A percentile compares a stretch with the other conserved stretches of the same genome.
These are phyloP conservation scores for Stomatorhinus ivindoensis DNA, from an alignment of 2,113 vertebrate genomes.

Conservation along the genomic window DNA sequence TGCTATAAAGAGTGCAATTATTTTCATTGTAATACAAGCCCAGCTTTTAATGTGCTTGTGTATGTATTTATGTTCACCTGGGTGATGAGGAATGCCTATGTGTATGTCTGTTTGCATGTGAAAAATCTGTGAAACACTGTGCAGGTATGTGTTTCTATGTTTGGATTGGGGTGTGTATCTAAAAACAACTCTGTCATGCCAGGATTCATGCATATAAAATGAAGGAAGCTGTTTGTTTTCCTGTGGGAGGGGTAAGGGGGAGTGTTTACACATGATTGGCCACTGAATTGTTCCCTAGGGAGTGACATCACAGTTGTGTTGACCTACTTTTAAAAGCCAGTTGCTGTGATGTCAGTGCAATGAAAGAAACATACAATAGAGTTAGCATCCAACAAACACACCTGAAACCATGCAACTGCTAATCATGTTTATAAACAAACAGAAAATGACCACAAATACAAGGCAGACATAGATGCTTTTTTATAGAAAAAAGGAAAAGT, in stretches of 20 bases:
- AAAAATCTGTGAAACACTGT: not conserved
- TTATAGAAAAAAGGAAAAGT: not conserved
- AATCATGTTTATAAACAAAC: not conserved
- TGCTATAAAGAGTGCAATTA: not conserved
- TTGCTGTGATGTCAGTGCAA: not conserved
- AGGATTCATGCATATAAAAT: not conserved
- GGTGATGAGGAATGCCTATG: not conserved
- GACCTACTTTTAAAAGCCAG: slow-evolving; percentile 19
- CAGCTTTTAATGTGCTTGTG: not conserved
- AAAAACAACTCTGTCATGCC: not conserved
- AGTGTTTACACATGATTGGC: slow-evolving; percentile 7
- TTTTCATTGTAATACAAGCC: not conserved
- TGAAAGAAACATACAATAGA: not conserved
- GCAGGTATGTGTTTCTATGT: not conserved
- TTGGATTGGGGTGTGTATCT: not conserved
- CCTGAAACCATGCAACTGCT: not conserved
- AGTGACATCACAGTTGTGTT: slow-evolving; percentile 19
- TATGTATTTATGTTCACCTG: not conserved
- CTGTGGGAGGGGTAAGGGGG: not conserved
- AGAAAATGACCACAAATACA: not conserved
- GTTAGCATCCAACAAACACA: not conserved
- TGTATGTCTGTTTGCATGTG: not conserved
- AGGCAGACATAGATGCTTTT: not conserved
- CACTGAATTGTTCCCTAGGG: not conserved
- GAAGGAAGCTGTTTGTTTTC: not conserved